These are phyloP conservation scores for Gorsachius magnificus DNA, from an alignment of 2,797 vertebrate genomes.

Conservation along the genomic window DNA sequence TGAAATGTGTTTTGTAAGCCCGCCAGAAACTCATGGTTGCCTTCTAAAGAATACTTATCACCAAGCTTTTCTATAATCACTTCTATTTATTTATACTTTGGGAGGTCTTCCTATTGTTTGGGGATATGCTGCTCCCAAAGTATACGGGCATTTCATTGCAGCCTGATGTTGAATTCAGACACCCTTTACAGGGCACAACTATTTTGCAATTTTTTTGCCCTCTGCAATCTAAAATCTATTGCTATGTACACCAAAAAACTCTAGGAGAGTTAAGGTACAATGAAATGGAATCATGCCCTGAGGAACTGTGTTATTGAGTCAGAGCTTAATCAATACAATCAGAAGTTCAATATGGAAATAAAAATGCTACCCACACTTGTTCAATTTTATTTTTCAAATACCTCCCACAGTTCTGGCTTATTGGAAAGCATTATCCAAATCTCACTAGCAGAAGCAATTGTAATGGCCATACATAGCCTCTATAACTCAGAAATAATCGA, in stretches of 20 bases:
- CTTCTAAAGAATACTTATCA: not conserved
- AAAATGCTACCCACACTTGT: not conserved
- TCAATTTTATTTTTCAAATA: not conserved
- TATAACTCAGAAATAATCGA: not conserved
- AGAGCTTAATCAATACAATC: not conserved
- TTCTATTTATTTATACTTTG: not conserved
- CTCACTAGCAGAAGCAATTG: not conserved
- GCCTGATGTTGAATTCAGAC: not conserved
- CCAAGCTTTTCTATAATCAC: not conserved
- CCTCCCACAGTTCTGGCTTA: not conserved
- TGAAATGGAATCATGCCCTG: not conserved
- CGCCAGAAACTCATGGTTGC: not conserved
- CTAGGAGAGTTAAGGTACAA: not conserved
- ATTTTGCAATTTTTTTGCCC: not conserved
- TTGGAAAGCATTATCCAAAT: not conserved
- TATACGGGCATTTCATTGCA: not conserved
- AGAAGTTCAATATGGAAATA: not conserved
- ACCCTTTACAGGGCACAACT: not conserved
- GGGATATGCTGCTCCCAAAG: not conserved
- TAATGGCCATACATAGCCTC: rapidly evolving
- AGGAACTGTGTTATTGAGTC: not conserved
- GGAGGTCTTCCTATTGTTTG: not conserved
- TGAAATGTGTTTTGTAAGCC: not conserved
- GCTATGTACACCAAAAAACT: not conserved
- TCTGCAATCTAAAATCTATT: not conserved